Conservation (phyloP, 2,113 vertebrate species). For the Casuarius casuarius region DNA sequence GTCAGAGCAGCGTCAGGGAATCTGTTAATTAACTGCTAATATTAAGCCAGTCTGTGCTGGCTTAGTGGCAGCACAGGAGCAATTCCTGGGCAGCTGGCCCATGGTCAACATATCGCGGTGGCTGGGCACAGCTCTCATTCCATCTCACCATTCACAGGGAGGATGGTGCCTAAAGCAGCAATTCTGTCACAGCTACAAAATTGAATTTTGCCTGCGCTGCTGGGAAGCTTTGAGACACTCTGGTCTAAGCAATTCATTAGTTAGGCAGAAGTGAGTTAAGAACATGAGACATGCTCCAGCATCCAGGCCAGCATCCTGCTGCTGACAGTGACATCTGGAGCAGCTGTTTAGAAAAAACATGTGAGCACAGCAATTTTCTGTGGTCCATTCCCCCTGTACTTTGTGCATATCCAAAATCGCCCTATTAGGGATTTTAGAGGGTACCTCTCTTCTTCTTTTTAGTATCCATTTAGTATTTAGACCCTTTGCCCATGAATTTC, state of each 20-base stretch:
- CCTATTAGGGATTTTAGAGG: background rate
- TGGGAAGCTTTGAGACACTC: background rate
- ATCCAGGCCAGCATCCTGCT: background rate
- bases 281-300: background rate
- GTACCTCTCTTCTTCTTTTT: background rate
- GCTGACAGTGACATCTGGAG: background rate
- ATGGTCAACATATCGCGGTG: background rate
- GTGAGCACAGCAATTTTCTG: background rate
- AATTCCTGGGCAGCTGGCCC: background rate
- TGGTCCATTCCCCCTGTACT: background rate
- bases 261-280: background rate
- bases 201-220: background rate
- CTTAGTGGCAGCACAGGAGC: background rate
- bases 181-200: background rate
- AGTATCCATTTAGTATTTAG: background rate
- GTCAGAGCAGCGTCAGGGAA: background rate
- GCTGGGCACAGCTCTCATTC: rapidly evolving
- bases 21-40: background rate
- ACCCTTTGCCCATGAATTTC: background rate
- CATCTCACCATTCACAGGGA: rapidly evolving
- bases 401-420: background rate
- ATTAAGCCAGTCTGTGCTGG: background rate
- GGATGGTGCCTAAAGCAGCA: background rate
- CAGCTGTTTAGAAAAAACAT: rapidly evolving
- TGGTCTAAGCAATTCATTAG: background rate